A percentile compares a stretch with the other conserved stretches of the same genome.
phyloP scores from a whole-genome alignment of 2,113 vertebrate genomes.

The Poeciliopsis retropinna region DNA sequence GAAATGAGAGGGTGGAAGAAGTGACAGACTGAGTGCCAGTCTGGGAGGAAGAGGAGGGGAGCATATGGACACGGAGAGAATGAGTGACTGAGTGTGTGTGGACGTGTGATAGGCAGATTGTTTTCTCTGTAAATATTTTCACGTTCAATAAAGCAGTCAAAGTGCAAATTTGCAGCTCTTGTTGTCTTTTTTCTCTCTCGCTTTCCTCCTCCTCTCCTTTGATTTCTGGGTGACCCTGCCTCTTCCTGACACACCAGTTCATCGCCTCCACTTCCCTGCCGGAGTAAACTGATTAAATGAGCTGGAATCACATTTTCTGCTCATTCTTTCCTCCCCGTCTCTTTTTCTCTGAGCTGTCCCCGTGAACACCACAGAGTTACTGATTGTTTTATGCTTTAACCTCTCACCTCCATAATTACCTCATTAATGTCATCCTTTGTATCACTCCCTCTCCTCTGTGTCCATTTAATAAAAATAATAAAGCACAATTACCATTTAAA shows the following conservation, averaged over 20 bases:
- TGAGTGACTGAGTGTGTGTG: conserved; percentile 23
- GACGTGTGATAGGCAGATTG: conserved; percentile 59
- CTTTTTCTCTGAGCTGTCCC: conserved; percentile 47
- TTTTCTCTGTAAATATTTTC: conserved; percentile 77
- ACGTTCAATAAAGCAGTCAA: conserved; percentile 77
- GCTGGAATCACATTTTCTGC: conserved; percentile 62
- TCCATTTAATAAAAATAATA: conserved; percentile 71
- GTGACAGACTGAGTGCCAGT: conserved; percentile 61
- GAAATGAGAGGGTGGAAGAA: conserved; percentile 75
- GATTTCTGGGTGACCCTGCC: conserved; percentile 23
- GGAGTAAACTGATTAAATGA: conserved; percentile 44
- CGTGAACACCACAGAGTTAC: conserved; percentile 59
- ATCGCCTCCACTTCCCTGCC: conserved; percentile 17
- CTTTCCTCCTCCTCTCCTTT: not conserved
- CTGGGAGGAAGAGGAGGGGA: conserved; percentile 21
- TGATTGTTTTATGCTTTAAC: conserved; percentile 4
- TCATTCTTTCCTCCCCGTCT: conserved; percentile 32
- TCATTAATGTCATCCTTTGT: conserved; percentile 60
- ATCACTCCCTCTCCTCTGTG: conserved; percentile 54
- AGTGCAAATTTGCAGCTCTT: conserved; percentile 60
- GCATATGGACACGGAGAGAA: conserved; percentile 11
- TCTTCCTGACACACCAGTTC: conserved; percentile 55
- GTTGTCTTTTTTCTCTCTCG: conserved; percentile 44
- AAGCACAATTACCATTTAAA: conserved; percentile 84
- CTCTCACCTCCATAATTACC: conserved; percentile 39